Evolutionary conservation across 2,113 vertebrate genomes (phyloP).

Genomic region (Blennius ocellaris): DNA sequence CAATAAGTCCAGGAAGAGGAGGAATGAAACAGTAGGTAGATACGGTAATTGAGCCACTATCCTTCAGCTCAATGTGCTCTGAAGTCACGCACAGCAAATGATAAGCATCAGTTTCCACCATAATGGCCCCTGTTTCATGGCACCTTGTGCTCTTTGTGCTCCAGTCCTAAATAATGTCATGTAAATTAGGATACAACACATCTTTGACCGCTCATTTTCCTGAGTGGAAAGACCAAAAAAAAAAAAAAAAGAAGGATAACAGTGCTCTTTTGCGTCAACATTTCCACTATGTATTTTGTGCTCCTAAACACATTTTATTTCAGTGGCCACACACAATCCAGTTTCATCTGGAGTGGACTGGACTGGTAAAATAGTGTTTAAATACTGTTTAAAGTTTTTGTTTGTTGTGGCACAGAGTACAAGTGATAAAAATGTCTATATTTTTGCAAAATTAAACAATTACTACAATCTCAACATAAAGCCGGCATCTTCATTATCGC

Average conservation of each 20-base stretch:
- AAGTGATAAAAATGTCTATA: too few species aligned
- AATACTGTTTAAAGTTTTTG: too few species aligned
- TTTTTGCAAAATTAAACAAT: too few species aligned
- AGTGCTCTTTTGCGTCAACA: slow-evolving; percentile 3
- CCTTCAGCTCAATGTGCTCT: slow-evolving; percentile 16
- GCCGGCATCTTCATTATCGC: too few species aligned
- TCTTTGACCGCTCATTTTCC: slow-evolving; percentile 28
- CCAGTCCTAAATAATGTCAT: slow-evolving; percentile 47
- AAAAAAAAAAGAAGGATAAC: background rate
- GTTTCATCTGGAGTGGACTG: too few species aligned
- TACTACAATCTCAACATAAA: too few species aligned
- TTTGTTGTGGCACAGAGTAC: too few species aligned
- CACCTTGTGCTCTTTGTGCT: slow-evolving; percentile 28
- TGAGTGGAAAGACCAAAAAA: slow-evolving; percentile 33
- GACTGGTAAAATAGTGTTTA: too few species aligned
- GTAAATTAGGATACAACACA: slow-evolving; percentile 41
- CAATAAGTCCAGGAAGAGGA: background rate
- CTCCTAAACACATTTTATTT: background rate
- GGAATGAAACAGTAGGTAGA: background rate
- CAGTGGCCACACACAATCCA: too few species aligned
- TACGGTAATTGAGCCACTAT: background rate
- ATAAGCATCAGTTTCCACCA: slow-evolving; percentile 74
- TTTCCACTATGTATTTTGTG: slow-evolving; percentile 50
- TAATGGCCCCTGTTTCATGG: slow-evolving; percentile 47
- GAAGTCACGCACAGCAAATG: slow-evolving; percentile 26